Percentiles rank a stretch among this genome's conserved stretches.
These are phyloP conservation scores for Nemoura dubitans DNA, from an alignment of 2,888 invertebrate genomes.

Conservation along the genomic window DNA sequence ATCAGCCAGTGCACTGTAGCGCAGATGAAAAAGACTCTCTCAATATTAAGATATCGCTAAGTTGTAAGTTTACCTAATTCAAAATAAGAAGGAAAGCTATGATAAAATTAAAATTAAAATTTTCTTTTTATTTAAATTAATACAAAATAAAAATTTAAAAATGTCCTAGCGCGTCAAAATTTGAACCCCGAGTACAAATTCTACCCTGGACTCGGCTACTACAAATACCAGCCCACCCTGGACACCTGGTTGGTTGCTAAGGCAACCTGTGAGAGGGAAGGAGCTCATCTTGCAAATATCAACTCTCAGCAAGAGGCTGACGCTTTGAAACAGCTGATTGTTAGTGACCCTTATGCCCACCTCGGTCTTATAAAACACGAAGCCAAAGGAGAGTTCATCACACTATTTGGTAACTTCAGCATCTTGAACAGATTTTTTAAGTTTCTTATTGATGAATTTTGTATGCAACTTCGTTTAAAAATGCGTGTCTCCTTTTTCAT, in stretches of 20 bases:
- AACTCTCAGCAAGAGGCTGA: constrained; percentile 46
- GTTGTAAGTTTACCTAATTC: too few species aligned
- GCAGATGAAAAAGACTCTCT: too few species aligned
- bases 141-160: too few species aligned
- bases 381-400: background rate
- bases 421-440: too few species aligned
- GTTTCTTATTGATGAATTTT: background rate
- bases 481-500: background rate
- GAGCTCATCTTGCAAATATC: constrained; percentile 49
- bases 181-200: too few species aligned
- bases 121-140: too few species aligned
- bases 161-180: too few species aligned
- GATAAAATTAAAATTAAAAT: too few species aligned
- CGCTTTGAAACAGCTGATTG: constrained; percentile 14
- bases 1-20: too few species aligned
- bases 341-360: background rate
- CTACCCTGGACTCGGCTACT: background rate
- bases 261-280: constrained; percentile 24
- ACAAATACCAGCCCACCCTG: constrained; percentile 18
- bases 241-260: constrained; percentile 1
- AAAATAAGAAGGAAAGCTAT: too few species aligned
- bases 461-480: background rate
- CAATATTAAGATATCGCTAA: too few species aligned
- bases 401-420: background rate
- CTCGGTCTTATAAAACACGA: background rate